Base-by-base conservation (phyloP, 2,888 invertebrate species). In the Scaptomyza tumidula region DNA sequence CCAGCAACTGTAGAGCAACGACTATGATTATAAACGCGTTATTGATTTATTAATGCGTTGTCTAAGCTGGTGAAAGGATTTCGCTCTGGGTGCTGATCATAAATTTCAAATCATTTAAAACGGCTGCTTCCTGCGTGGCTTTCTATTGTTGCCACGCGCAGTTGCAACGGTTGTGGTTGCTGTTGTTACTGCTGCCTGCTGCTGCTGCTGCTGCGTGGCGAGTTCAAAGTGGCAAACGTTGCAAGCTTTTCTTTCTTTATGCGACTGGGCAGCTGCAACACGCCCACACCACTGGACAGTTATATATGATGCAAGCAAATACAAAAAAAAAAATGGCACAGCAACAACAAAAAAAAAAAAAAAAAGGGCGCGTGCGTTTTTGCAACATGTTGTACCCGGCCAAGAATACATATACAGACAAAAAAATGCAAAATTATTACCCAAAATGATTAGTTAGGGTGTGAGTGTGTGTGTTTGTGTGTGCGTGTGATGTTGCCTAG, bases 1-100 rank as follows among this genome's bases (percentile, higher is more conserved):
- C 45, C 58, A 56, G 27, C 60, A 54, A 43, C 52, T 52, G 13
- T 64, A 58, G 27, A 50, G 27, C 72, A 60, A 71, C 65, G 68
- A 67, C 77, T 81, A 75, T 86, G 84, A 85, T 86, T 84, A 85
- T 84, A 79, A 81, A 84, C 72, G 79, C 83, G 69, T 81, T 84
- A 82, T 82, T 82, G 82, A 82, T 82, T 82, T 82, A 82, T 82
- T 85, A 82, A 82, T 82, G 78, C 76, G 77, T 69, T 75, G 78
- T 74, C 68, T 71, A 61, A 55, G 66, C 70, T 76, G 87, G 85
- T 85, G 87, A 85, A 85, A 86, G 85, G 87, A 85, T 86, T 85
- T 85, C 65, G 87, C 85, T 86, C 59, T 82, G 53, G 85, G 85
- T 85, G 59, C 67, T 72, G 66, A 55, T 35, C 84, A 78, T 86